A percentile compares a stretch with the other conserved stretches of the same genome.
These are phyloP conservation scores for Popillia japonica DNA, from an alignment of 1,140 invertebrate species.

Conservation along the genomic window DNA sequence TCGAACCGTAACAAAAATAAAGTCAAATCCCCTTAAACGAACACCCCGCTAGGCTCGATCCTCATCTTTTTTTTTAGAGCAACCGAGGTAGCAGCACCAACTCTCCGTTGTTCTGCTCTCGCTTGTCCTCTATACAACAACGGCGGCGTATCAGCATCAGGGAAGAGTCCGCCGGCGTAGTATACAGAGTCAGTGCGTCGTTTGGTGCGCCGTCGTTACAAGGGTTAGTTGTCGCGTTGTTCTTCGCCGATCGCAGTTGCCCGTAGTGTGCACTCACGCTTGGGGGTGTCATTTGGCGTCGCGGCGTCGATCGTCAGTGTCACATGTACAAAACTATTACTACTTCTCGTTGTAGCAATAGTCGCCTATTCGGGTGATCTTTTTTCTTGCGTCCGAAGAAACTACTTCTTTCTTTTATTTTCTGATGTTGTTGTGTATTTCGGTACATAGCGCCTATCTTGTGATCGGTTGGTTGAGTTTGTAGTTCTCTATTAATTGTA, in stretches of 20 bases:
- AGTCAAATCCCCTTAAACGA: not conserved
- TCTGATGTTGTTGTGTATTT: not conserved
- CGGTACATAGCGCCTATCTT: not conserved
- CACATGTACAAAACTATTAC: slow-evolving; percentile 5
- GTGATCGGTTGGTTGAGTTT: slow-evolving; percentile 3
- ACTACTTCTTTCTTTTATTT: not conserved
- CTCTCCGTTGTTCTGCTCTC: not conserved
- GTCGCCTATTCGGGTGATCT: not conserved
- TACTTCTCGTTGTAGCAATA: not conserved
- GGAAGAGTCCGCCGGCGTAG: slow-evolving; percentile 7
- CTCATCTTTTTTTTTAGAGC: not conserved
- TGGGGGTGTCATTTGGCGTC: slow-evolving; percentile 2
- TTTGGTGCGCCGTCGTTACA: slow-evolving; percentile 19
- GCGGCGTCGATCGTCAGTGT: not conserved
- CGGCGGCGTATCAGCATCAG: not conserved
- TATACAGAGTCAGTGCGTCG: slow-evolving; percentile 23
- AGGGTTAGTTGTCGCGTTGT: slow-evolving; percentile 12
- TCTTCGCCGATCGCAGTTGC: slow-evolving; percentile 9
- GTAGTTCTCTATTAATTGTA: not conserved
- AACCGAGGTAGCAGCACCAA: not conserved
- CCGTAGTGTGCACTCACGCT: not conserved
- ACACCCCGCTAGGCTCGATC: not conserved
- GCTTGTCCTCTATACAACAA: not conserved
- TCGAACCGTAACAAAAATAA: not conserved
- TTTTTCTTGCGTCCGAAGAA: not conserved